A percentile compares a stretch with the other conserved stretches of the same genome.
These are phyloP conservation scores for Neodiprion virginianus DNA, from an alignment of 1,140 invertebrate genomes.

Conservation along the genomic window DNA sequence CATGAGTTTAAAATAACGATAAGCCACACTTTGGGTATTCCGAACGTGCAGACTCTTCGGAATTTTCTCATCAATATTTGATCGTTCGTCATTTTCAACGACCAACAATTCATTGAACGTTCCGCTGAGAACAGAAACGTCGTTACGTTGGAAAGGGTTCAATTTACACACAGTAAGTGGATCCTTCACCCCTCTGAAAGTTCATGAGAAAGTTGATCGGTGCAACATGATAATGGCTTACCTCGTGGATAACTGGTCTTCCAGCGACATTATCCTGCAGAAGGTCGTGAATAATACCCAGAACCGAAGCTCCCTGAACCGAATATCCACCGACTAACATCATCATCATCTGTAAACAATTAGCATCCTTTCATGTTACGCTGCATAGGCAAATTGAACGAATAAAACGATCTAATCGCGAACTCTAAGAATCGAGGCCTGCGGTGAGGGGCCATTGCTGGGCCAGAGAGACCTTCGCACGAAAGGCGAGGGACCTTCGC, in stretches of 20 bases:
- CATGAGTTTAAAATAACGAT: no score
- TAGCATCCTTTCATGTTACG: background rate
- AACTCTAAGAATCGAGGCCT: no score
- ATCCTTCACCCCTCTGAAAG: background rate
- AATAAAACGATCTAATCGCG: no score
- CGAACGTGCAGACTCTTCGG: no score
- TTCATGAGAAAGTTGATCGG: background rate
- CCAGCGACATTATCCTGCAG: slow-evolving; percentile 50
- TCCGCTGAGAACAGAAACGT: no score
- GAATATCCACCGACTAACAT: slow-evolving; percentile 21
- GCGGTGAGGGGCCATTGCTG: no score
- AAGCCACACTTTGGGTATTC: no score
- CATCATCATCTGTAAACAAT: slow-evolving; percentile 13
- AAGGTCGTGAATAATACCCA: slow-evolving; percentile 43
- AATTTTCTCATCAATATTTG: no score
- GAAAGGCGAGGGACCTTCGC: background rate
- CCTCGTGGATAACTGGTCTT: slow-evolving; percentile 45
- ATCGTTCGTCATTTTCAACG: no score
- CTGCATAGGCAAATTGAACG: background rate
- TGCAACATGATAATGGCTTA: slow-evolving; percentile 23
- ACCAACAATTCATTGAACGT: no score
- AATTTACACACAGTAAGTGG: background rate
- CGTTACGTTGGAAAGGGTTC: slow-evolving; percentile 1
- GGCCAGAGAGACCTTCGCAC: no score
- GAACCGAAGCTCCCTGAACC: slow-evolving; percentile 26